These are phyloP conservation scores for Chymomyza costata DNA, from an alignment of 1,140 invertebrate species.

Conservation along the genomic window DNA sequence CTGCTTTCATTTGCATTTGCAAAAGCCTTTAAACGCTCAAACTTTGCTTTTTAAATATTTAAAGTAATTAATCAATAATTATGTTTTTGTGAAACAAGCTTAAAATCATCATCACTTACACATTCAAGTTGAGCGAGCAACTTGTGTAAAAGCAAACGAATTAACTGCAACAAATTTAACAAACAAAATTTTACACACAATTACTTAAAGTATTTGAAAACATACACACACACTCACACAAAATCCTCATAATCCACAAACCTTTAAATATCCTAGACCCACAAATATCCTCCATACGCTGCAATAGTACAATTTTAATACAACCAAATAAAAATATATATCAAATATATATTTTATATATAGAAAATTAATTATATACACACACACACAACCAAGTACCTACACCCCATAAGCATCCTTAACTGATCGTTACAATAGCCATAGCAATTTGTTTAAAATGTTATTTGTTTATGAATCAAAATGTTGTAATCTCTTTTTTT, in stretches of 20 bases:
- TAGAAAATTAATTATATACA: slow-evolving; percentile 67
- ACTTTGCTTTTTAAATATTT: slow-evolving; percentile 73
- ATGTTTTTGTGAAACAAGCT: slow-evolving; percentile 63
- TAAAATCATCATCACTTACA: slow-evolving; percentile 21
- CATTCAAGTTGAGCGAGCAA: slow-evolving; percentile 18
- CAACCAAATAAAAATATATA: slow-evolving; percentile 68
- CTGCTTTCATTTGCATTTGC: slow-evolving; percentile 63
- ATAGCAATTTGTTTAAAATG: slow-evolving; percentile 71
- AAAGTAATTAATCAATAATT: slow-evolving; percentile 73
- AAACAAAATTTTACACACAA: slow-evolving; percentile 39
- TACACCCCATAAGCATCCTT: slow-evolving; percentile 46
- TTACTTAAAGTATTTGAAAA: slow-evolving; percentile 64
- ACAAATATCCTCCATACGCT: slow-evolving; percentile 73
- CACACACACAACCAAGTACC: slow-evolving; percentile 59
- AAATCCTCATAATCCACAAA: slow-evolving; percentile 8
- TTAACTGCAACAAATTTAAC: slow-evolving; percentile 59
- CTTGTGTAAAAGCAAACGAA: slow-evolving; percentile 35
- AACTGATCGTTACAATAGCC: slow-evolving; percentile 64
- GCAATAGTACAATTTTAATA: slow-evolving; percentile 75
- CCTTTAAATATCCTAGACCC: slow-evolving; percentile 20
- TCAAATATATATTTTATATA: slow-evolving; percentile 70
- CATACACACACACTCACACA: slow-evolving; percentile 15
- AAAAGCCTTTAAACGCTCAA: slow-evolving; percentile 39
- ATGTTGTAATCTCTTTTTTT: slow-evolving; percentile 46
- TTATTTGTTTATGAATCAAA: slow-evolving; percentile 63